Evolutionary conservation across 2,888 invertebrate species (phyloP).

Genomic region (Muschampia plurimacula): DNA sequence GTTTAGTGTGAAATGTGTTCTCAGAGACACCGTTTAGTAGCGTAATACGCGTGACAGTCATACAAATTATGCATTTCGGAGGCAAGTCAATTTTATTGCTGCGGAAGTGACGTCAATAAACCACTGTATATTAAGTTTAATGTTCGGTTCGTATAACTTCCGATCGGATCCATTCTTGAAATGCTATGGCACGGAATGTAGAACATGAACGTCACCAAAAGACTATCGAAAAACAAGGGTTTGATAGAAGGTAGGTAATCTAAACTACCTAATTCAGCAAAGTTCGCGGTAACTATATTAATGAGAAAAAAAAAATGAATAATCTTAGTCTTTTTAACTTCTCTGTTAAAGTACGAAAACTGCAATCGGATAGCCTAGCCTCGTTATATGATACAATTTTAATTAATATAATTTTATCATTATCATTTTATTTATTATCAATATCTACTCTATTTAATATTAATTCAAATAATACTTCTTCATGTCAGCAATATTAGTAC

Average conservation of each 20-base stretch:
- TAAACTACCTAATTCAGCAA: too few relatives aligned
- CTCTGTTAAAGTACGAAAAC: too few relatives aligned
- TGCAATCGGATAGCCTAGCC: too few relatives aligned
- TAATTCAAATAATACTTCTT: too few relatives aligned
- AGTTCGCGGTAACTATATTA: too few relatives aligned
- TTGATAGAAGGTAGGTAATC: neutral
- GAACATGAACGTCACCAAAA: constrained; percentile 47
- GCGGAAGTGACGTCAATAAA: constrained; percentile 84
- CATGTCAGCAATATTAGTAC: too few relatives aligned
- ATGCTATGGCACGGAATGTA: constrained; percentile 61
- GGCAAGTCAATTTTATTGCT: constrained; percentile 83
- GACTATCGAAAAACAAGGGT: neutral
- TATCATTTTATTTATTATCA: too few relatives aligned
- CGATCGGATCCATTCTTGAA: constrained; percentile 73
- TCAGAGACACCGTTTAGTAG: constrained; percentile 84
- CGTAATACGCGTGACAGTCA: constrained; percentile 82
- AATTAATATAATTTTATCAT: too few relatives aligned
- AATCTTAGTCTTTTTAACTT: too few relatives aligned
- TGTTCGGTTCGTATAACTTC: constrained; percentile 76
- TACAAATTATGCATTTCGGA: constrained; percentile 84
- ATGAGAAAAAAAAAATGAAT: too few relatives aligned
- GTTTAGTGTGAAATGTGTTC: constrained; percentile 85
- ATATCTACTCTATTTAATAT: too few relatives aligned
- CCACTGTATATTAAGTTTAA: constrained; percentile 76
- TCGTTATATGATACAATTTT: too few relatives aligned